Evolutionary conservation across 2,113 vertebrate genomes (phyloP), one percentile per base, ranked within the genome.

Genomic region (Tragulus kanchil): DNA sequence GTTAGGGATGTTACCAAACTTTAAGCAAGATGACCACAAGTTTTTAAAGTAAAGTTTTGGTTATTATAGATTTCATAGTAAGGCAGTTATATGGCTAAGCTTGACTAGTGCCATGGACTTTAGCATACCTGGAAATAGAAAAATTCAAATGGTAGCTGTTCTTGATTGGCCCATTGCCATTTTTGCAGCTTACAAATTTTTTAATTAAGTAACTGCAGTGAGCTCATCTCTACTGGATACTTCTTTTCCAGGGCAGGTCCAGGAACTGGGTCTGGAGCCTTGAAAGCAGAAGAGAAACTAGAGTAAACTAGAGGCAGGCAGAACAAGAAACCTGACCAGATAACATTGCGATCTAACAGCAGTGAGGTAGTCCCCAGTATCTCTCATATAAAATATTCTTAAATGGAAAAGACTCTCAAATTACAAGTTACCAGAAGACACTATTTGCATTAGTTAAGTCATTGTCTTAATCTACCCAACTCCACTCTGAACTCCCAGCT

Each of bases 121-220:
- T 89, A 93, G 96, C 97, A 97, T 97, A 98, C 97, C 97, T 97
- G 97, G 97, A 98, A 98, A 97, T 95, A 98, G 97, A 98, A 98
- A 98, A 97, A 96, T 96, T 98, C 97, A 98, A 98, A 98, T 73
- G 96, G 97, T 95, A 96, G 96, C 97, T 97, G 96, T 96, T 96
- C 96, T 97, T 97, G 97, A 81, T 84, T 97, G 97, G 97, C 97
- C 93, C 97, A 96, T 59, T 98, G 97, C 96, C 97, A 97, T 95
- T 96, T 97, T 88, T 97, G 96, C 90, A 97, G 96, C 95, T 98
- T 97, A 98, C 96, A 98, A 96, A 95, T 94, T 94, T 97, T 97
- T 97, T 98, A 98, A 97, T 96, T 98, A 98, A 97, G 97, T 98
- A 97, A 98, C 97, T 97, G 97, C 97, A 96, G 97, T 97, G 97